Evolutionary conservation across 2,888 invertebrate species (phyloP), one percentile per base, ranked within the genome.

Genomic region (Coecobrya sp.): DNA sequence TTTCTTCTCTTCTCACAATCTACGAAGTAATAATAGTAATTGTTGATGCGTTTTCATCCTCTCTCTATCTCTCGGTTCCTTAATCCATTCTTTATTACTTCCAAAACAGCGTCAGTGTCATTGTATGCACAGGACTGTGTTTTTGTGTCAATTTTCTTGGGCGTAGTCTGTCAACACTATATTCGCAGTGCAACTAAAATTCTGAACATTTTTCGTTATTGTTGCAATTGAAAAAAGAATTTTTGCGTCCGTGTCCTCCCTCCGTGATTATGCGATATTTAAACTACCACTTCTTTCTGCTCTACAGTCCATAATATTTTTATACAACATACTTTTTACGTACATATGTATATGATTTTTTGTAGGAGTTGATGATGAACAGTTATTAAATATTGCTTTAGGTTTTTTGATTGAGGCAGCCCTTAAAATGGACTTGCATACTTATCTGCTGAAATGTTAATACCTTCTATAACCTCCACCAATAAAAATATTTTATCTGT

Each of bases 401-500:
- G 25, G 70, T 52, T 52, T 79, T 79, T 52, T 55, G 79, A 52
- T 86, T 49, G 36, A 52, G 73, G 42, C 62, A 73, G 62, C 45
- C 87, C 87, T 87, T 87, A 76, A 87, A 87, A 87, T 55, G 79
- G 87, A 30, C 27, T 87, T 87, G 65, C 68, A 36, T n/a, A n/a
- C n/a, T n/a, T n/a, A n/a, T 85, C 25, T 27, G 22, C 25, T 52
- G 42, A 86, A 52, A 70, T 52, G 73, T 86, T 86, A 86, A 86
- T 86, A 86, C 86, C 73, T 86, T 27, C 19, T 42, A 10, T 45
- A 25, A 79, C 79, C 79, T 79, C 79, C 79, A 52, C 79, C 79
- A 73, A 73, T 45, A 73, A 73, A 73, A 73, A 19, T 19, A 73
- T 73, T 45, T n/a, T 45, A 2, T 68, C 16, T 68, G 68, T 1